Evolutionary conservation across 2,113 vertebrate species (phyloP), one percentile per base, ranked within the genome.

Genomic region (Ceratotherium simum): DNA sequence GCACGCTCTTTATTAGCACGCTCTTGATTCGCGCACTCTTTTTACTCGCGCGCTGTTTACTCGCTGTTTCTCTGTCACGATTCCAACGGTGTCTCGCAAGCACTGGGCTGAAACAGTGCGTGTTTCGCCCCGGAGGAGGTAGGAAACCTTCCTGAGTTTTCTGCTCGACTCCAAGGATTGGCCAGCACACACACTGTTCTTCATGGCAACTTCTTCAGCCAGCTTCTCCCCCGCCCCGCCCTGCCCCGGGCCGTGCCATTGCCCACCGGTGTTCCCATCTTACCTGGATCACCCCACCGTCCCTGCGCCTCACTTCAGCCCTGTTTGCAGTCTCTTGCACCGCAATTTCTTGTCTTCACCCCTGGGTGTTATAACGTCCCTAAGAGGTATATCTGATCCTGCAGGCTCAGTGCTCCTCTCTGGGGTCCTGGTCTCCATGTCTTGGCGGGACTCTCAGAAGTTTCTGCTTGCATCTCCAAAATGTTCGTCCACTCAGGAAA

Each of bases 401-500:
- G 11, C n/a, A 46, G 29, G 6, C 13, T 64, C 14, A 14, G 7
- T 12, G 46, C 20, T 33, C 36, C 27, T n/a, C 48, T 46, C 23
- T 18, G 36, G 31, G 12, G 25, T 17, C 12, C 64, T 48, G 18
- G 0, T 14, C 48, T 8, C 42, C 0, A 0, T 11, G 6, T 9
- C 33, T 31, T 20, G 39, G 9, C 0, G 13, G 39, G 4, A 29
- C 51, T 48, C 79, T 51, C 39, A 17, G 33, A 51, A 70, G 20
- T 62, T 29, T 79, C 58, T 48, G 33, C 79, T 83, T 33, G 21
- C 60, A 69, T 29, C 10, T 42, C 20, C 27, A 33, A 7, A 16
- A 4, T 54, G 69, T 39, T 76, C 3, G 7, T 54, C 18, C 36
- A 29, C 36, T 33, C 31, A 20, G 11, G 33, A 46, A 4, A 29